Conservation (phyloP, 2,888 invertebrate species). For the Mythimna loreyi region DNA sequence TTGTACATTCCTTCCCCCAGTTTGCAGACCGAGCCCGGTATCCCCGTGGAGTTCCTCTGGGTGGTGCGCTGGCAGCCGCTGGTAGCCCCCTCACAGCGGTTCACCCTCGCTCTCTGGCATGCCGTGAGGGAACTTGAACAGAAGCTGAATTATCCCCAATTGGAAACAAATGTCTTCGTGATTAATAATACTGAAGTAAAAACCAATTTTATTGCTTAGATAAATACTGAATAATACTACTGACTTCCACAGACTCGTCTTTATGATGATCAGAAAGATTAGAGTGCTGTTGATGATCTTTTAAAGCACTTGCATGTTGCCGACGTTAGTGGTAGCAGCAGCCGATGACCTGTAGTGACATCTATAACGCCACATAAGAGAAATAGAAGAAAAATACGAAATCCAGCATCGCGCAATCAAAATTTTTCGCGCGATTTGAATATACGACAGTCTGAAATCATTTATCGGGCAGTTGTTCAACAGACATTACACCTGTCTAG, state of each 20-base stretch:
- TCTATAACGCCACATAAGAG: too few species aligned
- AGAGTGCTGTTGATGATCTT: neutral
- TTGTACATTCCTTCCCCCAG: conserved; percentile 52
- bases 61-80: conserved; percentile 75
- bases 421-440: too few species aligned
- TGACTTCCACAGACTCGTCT: too few species aligned
- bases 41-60: conserved; percentile 68
- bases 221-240: neutral
- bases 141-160: conserved; percentile 72
- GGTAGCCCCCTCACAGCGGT: conserved; percentile 70
- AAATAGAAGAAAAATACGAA: too few species aligned
- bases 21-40: conserved; percentile 64
- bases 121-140: conserved; percentile 73
- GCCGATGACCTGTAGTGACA: too few species aligned
- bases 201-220: neutral
- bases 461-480: too few species aligned
- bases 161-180: conserved; percentile 74
- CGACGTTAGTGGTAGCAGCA: too few species aligned
- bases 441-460: too few species aligned
- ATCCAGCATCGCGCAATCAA: too few species aligned
- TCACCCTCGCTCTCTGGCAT: conserved; percentile 76
- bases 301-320: too few species aligned
- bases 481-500: too few species aligned
- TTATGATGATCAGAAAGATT: neutral
- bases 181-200: conserved; percentile 76